These are phyloP conservation scores for Dendrolimus punctatus DNA, from an alignment of 1,140 invertebrate species.

Conservation along the genomic window DNA sequence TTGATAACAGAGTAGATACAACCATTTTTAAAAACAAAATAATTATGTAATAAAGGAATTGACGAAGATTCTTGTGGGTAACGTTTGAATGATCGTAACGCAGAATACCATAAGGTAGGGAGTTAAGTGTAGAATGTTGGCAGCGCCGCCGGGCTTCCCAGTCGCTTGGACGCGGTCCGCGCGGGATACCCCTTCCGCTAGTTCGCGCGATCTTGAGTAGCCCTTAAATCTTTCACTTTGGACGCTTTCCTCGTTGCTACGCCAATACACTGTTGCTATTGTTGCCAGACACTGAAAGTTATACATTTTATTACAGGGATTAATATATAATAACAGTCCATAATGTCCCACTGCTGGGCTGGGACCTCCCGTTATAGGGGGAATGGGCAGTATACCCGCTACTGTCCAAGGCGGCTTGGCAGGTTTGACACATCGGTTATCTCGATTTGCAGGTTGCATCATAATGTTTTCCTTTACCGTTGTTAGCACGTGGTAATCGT, in stretches of 20 bases:
- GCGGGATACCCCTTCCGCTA: conserved; percentile 52
- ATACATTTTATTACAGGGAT: conserved; percentile 9
- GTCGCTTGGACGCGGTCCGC: conserved; percentile 66
- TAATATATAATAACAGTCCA: no score
- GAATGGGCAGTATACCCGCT: no score
- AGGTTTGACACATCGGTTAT: no score
- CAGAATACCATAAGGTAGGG: conserved; percentile 18
- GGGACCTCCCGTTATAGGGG: no score
- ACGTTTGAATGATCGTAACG: conserved; percentile 4
- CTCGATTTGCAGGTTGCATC: no score
- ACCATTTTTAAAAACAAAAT: no score
- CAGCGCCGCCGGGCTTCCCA: conserved; percentile 34
- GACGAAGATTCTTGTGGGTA: background rate
- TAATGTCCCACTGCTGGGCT: no score
- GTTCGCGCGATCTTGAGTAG: conserved; percentile 57
- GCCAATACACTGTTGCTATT: conserved; percentile 86
- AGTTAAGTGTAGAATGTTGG: conserved; percentile 15
- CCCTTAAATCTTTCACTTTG: conserved; percentile 74
- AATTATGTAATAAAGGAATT: background rate
- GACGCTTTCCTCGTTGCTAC: conserved; percentile 87
- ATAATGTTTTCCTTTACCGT: no score
- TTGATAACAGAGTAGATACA: no score
- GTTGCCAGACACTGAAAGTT: conserved; percentile 82
- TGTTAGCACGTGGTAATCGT: no score
- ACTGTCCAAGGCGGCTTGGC: no score